phyloP scores from a whole-genome alignment of 2,888 invertebrate genomes.

The Melipona beecheii region DNA sequence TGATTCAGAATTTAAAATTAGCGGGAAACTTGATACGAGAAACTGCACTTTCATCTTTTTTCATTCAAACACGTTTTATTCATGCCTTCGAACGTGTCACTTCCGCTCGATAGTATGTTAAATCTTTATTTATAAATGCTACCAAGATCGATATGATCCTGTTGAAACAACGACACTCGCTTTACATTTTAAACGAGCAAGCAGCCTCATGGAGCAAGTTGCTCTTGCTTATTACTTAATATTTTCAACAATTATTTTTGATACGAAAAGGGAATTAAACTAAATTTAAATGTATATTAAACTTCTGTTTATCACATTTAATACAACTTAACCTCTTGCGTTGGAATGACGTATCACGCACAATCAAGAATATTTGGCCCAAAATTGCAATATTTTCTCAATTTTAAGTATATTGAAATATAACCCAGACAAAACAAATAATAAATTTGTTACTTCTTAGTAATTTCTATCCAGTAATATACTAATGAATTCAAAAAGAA shows the following conservation, averaged over 20 bases:
- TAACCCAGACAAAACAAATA: too few relatives aligned
- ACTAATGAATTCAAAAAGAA: too few relatives aligned
- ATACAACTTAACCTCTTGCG: not conserved
- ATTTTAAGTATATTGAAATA: too few relatives aligned
- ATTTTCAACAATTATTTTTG: not conserved
- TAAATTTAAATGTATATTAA: not conserved
- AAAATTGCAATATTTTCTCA: too few relatives aligned
- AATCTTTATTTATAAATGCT: conserved; percentile 55
- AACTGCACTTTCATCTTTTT: conserved; percentile 40
- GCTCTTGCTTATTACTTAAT: not conserved
- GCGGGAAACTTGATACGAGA: conserved; percentile 6
- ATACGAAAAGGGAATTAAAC: not conserved
- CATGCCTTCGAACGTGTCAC: conserved; percentile 34
- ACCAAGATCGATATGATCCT: conserved; percentile 43
- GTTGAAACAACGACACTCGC: conserved; percentile 16
- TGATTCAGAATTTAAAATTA: conserved; percentile 6
- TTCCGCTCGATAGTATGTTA: conserved; percentile 50
- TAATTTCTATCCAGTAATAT: too few relatives aligned
- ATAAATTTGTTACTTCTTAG: too few relatives aligned
- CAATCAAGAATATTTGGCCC: too few relatives aligned
- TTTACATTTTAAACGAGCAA: conserved; percentile 32
- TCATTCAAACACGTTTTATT: conserved; percentile 42
- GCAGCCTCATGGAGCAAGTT: not conserved
- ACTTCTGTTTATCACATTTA: not conserved
- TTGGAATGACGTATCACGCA: too few relatives aligned